These are phyloP conservation scores for Orientallactaga sibirica DNA, from an alignment of 2,797 vertebrate genomes.

Conservation along the genomic window DNA sequence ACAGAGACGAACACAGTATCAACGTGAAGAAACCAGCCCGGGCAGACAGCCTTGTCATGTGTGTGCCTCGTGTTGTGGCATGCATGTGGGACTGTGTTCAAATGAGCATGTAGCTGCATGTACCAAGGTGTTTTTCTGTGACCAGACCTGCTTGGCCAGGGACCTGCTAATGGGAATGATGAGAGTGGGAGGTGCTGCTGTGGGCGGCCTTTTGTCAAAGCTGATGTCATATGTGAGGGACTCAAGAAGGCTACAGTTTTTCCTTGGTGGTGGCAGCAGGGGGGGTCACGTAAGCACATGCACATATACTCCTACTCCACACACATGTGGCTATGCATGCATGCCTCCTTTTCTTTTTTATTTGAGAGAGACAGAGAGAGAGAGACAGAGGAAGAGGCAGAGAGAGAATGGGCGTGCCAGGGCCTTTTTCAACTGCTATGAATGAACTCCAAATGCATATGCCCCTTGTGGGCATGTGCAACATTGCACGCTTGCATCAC, in stretches of 20 bases:
- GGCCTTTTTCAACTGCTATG: too few relatives aligned
- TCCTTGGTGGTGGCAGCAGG: background rate
- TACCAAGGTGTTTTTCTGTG: conserved; percentile 21
- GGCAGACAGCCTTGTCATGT: conserved; percentile 14
- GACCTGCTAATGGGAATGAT: background rate
- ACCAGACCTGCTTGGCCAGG: conserved; percentile 36
- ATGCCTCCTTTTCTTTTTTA: too few relatives aligned
- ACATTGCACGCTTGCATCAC: too few relatives aligned
- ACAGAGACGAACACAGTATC: background rate
- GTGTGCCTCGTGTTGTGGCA: background rate
- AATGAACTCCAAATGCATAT: too few relatives aligned
- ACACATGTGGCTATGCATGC: too few relatives aligned
- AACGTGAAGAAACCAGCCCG: conserved; percentile 38
- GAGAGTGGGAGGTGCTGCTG: background rate
- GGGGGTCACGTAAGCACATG: too few relatives aligned
- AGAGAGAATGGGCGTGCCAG: too few relatives aligned
- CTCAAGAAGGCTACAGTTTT: background rate
- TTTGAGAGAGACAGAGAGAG: too few relatives aligned
- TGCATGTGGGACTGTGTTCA: background rate
- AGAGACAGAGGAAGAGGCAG: too few relatives aligned
- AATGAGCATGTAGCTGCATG: background rate
- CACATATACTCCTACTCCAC: background rate
- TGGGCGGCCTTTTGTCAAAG: background rate
- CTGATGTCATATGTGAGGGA: background rate
- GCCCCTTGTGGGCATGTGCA: too few relatives aligned